Conservation (phyloP, 2,888 invertebrate genomes). For the Caenorhabditis sp. region DNA sequence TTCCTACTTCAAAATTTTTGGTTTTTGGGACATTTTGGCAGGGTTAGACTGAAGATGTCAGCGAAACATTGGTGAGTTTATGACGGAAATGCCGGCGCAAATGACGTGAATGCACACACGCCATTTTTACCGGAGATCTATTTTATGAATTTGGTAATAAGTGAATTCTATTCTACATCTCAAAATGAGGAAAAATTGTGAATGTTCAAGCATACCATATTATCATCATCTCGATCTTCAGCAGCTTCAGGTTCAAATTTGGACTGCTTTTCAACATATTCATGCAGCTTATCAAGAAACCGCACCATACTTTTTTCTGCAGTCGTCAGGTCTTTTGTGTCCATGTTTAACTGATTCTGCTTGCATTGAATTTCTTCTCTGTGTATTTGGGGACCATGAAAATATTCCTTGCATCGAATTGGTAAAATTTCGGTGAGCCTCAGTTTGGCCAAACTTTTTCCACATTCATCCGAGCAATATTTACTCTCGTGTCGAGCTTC, state of each 20-base stretch:
- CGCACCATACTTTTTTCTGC: constrained; percentile 19
- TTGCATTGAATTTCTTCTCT: constrained; percentile 8
- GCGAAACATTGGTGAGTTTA: too few species aligned
- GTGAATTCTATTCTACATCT: too few species aligned
- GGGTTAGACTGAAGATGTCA: too few species aligned
- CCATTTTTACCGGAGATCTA: too few species aligned
- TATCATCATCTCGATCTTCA: constrained; percentile 42
- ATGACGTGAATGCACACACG: too few species aligned
- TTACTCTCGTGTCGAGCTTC: constrained; percentile 86
- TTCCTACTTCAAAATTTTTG: too few species aligned
- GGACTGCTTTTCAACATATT: constrained; percentile 19
- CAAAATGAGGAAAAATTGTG: too few species aligned
- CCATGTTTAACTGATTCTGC: background rate
- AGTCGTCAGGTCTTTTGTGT: constrained; percentile 3
- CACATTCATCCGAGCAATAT: constrained; percentile 71
- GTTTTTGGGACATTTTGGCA: too few species aligned
- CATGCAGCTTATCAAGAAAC: constrained; percentile 43
- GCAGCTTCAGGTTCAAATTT: constrained; percentile 18
- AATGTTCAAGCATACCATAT: constrained; percentile 27
- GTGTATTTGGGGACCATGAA: background rate
- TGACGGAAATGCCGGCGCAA: too few species aligned
- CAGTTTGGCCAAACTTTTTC: constrained; percentile 33
- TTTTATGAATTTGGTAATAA: too few species aligned
- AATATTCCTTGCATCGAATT: constrained; percentile 34
- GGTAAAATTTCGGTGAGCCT: constrained; percentile 37